Conservation (phyloP, 2,888 invertebrate genomes). For the Antheraea assamensis region DNA sequence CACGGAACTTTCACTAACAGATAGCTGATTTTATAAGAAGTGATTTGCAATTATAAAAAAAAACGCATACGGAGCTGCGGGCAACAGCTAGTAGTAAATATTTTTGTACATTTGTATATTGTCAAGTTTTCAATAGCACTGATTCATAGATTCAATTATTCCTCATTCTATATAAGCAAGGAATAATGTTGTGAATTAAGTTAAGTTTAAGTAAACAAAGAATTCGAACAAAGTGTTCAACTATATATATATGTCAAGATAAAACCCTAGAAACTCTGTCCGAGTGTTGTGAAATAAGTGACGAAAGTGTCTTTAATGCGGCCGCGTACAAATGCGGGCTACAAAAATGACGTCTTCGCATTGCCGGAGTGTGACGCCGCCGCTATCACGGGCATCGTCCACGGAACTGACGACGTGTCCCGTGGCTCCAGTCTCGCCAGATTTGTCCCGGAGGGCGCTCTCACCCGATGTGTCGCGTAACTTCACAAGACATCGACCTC, state of each 20-base stretch:
- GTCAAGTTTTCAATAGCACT: not conserved
- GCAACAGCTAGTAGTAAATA: too few relatives aligned
- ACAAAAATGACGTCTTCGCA: slow-evolving; percentile 80
- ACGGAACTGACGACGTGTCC: slow-evolving; percentile 58
- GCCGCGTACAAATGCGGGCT: slow-evolving; percentile 64
- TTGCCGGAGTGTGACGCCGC: slow-evolving; percentile 77
- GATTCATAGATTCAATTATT: not conserved
- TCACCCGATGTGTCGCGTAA: slow-evolving; percentile 70
- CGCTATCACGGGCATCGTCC: slow-evolving; percentile 74
- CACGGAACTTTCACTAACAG: too few relatives aligned
- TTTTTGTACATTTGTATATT: not conserved
- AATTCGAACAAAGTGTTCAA: slow-evolving; percentile 4
- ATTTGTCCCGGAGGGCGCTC: slow-evolving; percentile 57
- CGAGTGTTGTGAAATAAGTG: slow-evolving; percentile 13
- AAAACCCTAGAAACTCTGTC: not conserved
- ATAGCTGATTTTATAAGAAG: too few relatives aligned
- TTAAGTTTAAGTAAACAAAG: not conserved
- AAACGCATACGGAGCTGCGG: too few relatives aligned
- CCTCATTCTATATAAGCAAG: not conserved
- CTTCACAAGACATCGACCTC: slow-evolving; percentile 59
- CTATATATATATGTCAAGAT: slow-evolving; percentile 9
- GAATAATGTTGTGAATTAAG: not conserved
- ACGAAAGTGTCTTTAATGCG: slow-evolving; percentile 30
- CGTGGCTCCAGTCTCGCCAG: slow-evolving; percentile 72
- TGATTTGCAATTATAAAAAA: too few relatives aligned